A percentile compares a stretch with the other conserved stretches of the same genome.
These are phyloP conservation scores for Leucoptera coffeella DNA, from an alignment of 2,888 invertebrate species.

Conservation along the genomic window DNA sequence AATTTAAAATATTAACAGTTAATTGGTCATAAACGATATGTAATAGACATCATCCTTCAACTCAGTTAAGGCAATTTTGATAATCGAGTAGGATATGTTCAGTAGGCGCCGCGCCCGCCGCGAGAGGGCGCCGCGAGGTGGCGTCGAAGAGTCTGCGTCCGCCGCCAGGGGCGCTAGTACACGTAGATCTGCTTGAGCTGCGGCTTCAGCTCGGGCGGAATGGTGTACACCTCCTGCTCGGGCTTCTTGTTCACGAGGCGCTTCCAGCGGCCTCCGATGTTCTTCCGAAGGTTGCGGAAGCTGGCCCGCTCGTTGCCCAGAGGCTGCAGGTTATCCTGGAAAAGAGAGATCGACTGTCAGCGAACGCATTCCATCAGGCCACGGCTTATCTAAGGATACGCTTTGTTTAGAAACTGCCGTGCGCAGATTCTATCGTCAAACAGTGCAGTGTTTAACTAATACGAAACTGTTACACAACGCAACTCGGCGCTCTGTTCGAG, in stretches of 20 bases:
- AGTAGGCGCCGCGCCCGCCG: too few relatives aligned
- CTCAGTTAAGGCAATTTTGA: too few relatives aligned
- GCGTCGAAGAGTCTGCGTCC: constrained; percentile 8
- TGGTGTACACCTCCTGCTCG: constrained; percentile 72
- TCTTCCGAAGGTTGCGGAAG: constrained; percentile 79
- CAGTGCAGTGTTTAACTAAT: too few relatives aligned
- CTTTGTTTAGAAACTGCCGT: too few relatives aligned
- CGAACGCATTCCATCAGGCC: not conserved
- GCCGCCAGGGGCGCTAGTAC: constrained; percentile 26
- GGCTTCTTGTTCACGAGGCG: constrained; percentile 81
- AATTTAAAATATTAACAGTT: constrained; percentile 26
- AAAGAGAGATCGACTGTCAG: constrained; percentile 16
- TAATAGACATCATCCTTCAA: constrained; percentile 34
- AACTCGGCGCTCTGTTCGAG: too few relatives aligned
- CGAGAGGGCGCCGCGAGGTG: too few relatives aligned
- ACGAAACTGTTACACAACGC: too few relatives aligned
- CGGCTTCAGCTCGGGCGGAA: constrained; percentile 81
- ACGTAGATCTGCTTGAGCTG: constrained; percentile 86
- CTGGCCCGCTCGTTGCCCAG: constrained; percentile 66
- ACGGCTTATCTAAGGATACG: too few relatives aligned
- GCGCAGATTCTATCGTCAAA: too few relatives aligned
- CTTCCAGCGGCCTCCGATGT: constrained; percentile 80
- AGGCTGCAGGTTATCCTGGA: constrained; percentile 72
- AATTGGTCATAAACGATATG: constrained; percentile 48
- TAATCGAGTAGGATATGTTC: too few relatives aligned